A percentile compares a stretch with the other conserved stretches of the same genome.
These are phyloP conservation scores for Hydrozoanthus gracilis DNA, from an alignment of 92 coral and sea anemone species.

Conservation along the genomic window DNA sequence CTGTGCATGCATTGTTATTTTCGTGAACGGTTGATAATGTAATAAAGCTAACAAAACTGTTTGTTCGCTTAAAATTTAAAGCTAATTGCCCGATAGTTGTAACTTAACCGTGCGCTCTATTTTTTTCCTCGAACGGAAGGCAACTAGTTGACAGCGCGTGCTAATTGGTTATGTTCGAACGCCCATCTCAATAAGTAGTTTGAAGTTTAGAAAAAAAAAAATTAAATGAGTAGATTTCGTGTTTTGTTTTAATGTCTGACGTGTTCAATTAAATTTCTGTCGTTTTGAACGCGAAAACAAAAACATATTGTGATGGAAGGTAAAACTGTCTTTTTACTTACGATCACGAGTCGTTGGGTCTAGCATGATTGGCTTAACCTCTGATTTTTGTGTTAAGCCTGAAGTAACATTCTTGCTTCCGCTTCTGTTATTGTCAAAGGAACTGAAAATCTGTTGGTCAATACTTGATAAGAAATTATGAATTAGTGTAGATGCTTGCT, in stretches of 20 bases:
- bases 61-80: background rate
- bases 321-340: too few relatives aligned
- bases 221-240: too few relatives aligned
- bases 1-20: background rate
- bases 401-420: background rate
- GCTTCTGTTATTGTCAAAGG: background rate
- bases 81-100: background rate
- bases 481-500: background rate
- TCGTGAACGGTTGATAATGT: background rate
- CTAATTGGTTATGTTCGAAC: background rate
- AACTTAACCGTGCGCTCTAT: background rate
- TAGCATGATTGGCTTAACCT: background rate
- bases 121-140: conserved; percentile 2
- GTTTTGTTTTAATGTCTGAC: too few relatives aligned
- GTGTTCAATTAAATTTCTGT: too few relatives aligned
- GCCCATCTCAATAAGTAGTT: background rate
- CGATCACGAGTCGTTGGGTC: too few relatives aligned
- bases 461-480: background rate
- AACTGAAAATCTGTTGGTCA: background rate
- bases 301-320: too few relatives aligned
- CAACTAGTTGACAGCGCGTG: background rate
- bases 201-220: background rate
- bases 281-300: too few relatives aligned
- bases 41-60: background rate
- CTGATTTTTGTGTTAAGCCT: background rate